phyloP scores from a whole-genome alignment of 2,888 invertebrate species.

The Agelastica alni region DNA sequence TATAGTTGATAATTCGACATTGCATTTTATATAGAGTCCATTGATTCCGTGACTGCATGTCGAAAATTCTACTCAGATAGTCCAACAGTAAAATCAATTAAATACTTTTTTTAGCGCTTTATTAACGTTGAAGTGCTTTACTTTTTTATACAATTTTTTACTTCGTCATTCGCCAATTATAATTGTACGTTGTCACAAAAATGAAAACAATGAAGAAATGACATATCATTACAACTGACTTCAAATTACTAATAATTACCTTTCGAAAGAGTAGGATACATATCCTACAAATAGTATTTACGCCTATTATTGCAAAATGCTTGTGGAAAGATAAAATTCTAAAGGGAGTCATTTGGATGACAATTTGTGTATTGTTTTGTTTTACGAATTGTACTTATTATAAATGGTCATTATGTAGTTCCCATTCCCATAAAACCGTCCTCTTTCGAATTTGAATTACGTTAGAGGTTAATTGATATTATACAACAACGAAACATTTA shows the following conservation, averaged over 20 bases:
- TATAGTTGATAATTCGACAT: too few species aligned
- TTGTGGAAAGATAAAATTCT: slow-evolving; percentile 9
- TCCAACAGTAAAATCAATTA: too few species aligned
- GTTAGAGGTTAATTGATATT: neutral
- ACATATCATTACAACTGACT: slow-evolving; percentile 3
- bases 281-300: slow-evolving; percentile 3
- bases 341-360: slow-evolving; percentile 11
- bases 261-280: neutral
- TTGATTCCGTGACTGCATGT: too few species aligned
- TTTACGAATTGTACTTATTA: slow-evolving; percentile 4
- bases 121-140: too few species aligned
- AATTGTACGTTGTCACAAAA: slow-evolving; percentile 1
- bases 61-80: too few species aligned
- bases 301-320: slow-evolving; percentile 12
- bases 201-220: slow-evolving; percentile 14
- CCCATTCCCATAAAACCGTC: slow-evolving; percentile 10
- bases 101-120: too few species aligned
- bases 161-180: neutral
- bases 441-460: slow-evolving; percentile 1
- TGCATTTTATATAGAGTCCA: too few species aligned
- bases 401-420: slow-evolving; percentile 4
- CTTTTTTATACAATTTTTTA: too few species aligned
- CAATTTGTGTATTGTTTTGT: slow-evolving; percentile 12
- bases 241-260: slow-evolving; percentile 10
- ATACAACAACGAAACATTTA: neutral